phyloP scores from a whole-genome alignment of 1,140 invertebrate genomes.

The Philaenus spumarius region DNA sequence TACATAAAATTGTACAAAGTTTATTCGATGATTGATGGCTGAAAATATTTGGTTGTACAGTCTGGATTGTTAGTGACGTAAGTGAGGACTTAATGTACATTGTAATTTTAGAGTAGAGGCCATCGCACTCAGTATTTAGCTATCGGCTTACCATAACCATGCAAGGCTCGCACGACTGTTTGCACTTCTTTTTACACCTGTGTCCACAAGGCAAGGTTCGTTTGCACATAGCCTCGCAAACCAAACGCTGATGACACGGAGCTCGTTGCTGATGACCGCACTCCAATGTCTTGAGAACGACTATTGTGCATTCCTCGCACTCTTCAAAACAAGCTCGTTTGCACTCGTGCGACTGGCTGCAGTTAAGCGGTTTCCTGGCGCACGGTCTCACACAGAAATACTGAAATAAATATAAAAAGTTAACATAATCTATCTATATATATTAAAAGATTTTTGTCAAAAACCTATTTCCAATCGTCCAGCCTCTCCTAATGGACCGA shows the following conservation, averaged over 20 bases:
- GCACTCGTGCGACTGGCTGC: conserved; percentile 42
- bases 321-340: conserved; percentile 42
- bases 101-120: too few species aligned
- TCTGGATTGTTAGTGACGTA: too few species aligned
- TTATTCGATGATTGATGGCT: too few species aligned
- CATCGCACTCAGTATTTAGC: too few species aligned
- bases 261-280: conserved; percentile 1
- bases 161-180: conserved; percentile 41
- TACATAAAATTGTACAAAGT: too few species aligned
- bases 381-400: conserved; percentile 45
- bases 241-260: neutral
- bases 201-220: conserved; percentile 43
- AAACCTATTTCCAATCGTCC: too few species aligned
- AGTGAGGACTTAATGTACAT: too few species aligned
- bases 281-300: neutral
- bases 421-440: too few species aligned
- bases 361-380: conserved; percentile 38
- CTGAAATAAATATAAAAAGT: conserved; percentile 37
- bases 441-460: too few species aligned
- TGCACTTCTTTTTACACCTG: conserved; percentile 42
- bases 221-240: conserved; percentile 42
- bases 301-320: conserved; percentile 44
- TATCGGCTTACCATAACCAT: conserved; percentile 39
- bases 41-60: too few species aligned
- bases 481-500: too few species aligned